Evolutionary conservation across 1,140 invertebrate species (phyloP).

Genomic region (Formica selysi): DNA sequence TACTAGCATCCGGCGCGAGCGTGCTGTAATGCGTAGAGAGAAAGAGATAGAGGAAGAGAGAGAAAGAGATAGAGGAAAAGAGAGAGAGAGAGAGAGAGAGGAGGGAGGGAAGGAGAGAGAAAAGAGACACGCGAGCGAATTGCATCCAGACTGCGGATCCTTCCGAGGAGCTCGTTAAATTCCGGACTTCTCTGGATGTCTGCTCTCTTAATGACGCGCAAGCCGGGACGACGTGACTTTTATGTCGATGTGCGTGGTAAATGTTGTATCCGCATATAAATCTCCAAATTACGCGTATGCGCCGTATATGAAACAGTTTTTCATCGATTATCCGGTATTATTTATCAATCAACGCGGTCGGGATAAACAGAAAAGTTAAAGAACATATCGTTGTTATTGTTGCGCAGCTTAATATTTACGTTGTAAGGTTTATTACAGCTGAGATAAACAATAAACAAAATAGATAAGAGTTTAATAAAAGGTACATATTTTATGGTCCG

Average conservation of each 20-base stretch:
- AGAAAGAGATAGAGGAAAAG: background rate
- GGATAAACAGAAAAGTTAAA: background rate
- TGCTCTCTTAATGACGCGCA: constrained; percentile 54
- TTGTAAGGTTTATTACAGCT: background rate
- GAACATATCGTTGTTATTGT: background rate
- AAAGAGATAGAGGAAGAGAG: background rate
- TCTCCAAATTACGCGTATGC: constrained; percentile 27
- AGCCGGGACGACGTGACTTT: constrained; percentile 36
- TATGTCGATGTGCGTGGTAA: constrained; percentile 22
- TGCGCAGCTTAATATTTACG: background rate
- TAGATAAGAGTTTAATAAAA: background rate
- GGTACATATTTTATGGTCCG: background rate
- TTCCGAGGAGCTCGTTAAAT: constrained; percentile 62
- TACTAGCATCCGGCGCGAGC: constrained; percentile 56
- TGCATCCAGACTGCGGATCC: constrained; percentile 57
- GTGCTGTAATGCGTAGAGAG: background rate
- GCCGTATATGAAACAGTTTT: background rate
- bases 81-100: background rate
- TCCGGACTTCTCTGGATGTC: constrained; percentile 55
- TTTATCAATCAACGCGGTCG: background rate
- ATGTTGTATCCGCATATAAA: constrained; percentile 18
- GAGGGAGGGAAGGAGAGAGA: background rate
- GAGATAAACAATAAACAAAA: background rate
- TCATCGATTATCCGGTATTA: constrained; percentile 15
- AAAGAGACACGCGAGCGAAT: constrained; percentile 44